Conservation (phyloP, 2,797 vertebrate genomes). For the Eulemur albifrons region DNA sequence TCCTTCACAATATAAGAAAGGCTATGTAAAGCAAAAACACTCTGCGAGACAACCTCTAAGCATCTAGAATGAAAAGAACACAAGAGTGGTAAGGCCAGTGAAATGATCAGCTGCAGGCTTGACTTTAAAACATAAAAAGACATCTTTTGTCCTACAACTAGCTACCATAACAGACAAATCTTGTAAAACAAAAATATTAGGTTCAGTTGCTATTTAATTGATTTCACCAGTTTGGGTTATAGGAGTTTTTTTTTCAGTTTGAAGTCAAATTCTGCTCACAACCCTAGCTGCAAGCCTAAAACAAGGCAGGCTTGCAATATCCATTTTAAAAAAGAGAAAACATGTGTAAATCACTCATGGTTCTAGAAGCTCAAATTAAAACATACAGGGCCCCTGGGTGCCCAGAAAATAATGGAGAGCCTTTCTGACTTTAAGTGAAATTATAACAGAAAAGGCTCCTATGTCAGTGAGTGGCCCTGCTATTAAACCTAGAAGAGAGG, state of each 20-base stretch:
- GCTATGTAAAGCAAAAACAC: neutral
- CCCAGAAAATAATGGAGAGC: conserved; percentile 11
- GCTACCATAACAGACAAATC: neutral
- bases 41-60: neutral
- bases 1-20: conserved; percentile 31
- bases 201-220: neutral
- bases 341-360: conserved; percentile 9
- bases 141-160: neutral
- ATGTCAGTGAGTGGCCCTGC: neutral
- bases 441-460: neutral
- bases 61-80: conserved; percentile 16
- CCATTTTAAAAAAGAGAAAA: conserved; percentile 24
- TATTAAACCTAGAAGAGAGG: neutral
- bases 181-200: conserved; percentile 36
- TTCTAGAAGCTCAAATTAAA: conserved; percentile 25
- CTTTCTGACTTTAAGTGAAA: conserved; percentile 12
- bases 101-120: conserved; percentile 16
- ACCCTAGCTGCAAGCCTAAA: conserved; percentile 25
- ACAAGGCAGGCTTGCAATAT: neutral
- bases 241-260: neutral
- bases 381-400: neutral
- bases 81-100: neutral
- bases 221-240: conserved; percentile 29
- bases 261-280: conserved; percentile 21
- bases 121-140: conserved; percentile 41